Evolutionary conservation across 1,140 invertebrate species (phyloP), one percentile per base, ranked within the genome.

Genomic region (Ostrea edulis): DNA sequence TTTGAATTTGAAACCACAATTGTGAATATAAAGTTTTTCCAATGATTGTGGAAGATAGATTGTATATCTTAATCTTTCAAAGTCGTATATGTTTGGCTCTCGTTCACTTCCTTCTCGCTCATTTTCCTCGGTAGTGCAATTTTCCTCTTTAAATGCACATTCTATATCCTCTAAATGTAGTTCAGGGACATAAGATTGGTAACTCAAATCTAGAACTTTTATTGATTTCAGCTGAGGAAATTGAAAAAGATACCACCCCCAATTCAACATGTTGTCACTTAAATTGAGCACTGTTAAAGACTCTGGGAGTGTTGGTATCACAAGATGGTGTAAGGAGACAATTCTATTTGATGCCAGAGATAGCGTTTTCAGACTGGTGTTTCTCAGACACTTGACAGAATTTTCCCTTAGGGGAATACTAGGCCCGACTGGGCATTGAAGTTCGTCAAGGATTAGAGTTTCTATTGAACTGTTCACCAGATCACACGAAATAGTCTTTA

Each of bases 151-250:
- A 4, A 17, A 20, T 25, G 25, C 29, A 22, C 71, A 22, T 22
- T 14, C 22, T 81, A 35, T 8, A 35, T 25, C 11, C 8, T 81
- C 44, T 0, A 12, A 20, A 2, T 17, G 3, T 17, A 81, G 5
- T 81, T 81, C 71, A 51, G 71, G 20, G 14, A 51, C 20, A 35
- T 29, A 1, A 81, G 8, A 81, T 22, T 35, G 44, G 9, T 35
- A 81, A 81, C 71, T 81, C 9, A 51, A 81, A 29, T 81, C 44
- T 51, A 81, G 0, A 81, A 81, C 71, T 81, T 81, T 51, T 2
- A 81, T 8, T 22, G 25, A 35, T 25, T 29, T 8, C 14, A 81
- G 20, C 5, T 14, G 25, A 35, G 8, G 14, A 51, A 25, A 5
- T 14, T 81, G 20, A 81, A 81, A 25, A 29, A 29, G 2, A 51